These are phyloP conservation scores for Stenurella melanura DNA, from an alignment of 2,888 invertebrate genomes.

Conservation along the genomic window DNA sequence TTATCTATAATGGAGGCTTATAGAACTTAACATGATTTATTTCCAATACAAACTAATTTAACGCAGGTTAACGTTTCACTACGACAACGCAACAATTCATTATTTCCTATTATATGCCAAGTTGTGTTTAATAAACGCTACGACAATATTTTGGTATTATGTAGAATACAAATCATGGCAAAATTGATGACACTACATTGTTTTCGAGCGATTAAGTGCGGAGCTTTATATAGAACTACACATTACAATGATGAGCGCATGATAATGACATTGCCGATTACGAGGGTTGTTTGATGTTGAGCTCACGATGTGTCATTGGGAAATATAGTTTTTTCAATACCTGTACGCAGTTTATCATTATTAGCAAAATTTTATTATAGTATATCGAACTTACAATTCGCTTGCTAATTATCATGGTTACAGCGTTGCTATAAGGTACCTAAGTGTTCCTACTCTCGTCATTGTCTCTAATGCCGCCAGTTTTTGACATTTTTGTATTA, in stretches of 20 bases:
- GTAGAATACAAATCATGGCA: conserved; percentile 21
- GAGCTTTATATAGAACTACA: not conserved
- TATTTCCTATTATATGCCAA: conserved; percentile 39
- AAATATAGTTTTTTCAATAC: too few species aligned
- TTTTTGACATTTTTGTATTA: too few species aligned
- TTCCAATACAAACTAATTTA: conserved; percentile 49
- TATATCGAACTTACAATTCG: too few species aligned
- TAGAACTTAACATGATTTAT: conserved; percentile 43
- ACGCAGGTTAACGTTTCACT: conserved; percentile 50
- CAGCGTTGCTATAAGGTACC: too few species aligned
- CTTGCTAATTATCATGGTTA: too few species aligned
- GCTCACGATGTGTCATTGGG: too few species aligned
- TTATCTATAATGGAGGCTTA: conserved; percentile 33
- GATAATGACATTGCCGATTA: not conserved
- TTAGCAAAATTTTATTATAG: too few species aligned
- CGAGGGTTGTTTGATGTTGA: not conserved
- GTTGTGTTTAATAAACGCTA: conserved; percentile 35
- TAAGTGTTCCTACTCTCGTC: too few species aligned
- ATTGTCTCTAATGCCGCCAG: too few species aligned
- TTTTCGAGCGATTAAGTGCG: conserved; percentile 37
- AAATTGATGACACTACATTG: conserved; percentile 29
- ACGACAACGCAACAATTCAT: conserved; percentile 38
- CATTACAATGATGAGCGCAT: not conserved
- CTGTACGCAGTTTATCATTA: too few species aligned
- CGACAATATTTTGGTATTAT: conserved; percentile 36